A percentile compares a stretch with the other conserved stretches of the same genome.
These are phyloP conservation scores for Drosophila tsacasi DNA, from an alignment of 1,140 invertebrate genomes.

Conservation along the genomic window DNA sequence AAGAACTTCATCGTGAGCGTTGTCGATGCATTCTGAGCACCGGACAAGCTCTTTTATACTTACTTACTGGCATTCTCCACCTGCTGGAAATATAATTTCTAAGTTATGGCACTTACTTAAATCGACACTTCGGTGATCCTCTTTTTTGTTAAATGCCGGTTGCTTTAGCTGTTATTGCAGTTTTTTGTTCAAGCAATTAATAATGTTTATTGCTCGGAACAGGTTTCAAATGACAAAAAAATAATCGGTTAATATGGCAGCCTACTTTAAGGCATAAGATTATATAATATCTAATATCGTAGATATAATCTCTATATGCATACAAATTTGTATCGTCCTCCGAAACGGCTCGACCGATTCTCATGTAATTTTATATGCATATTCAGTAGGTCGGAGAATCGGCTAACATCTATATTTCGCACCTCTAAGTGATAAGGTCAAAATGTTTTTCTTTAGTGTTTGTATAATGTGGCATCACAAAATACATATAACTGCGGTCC, in stretches of 20 bases:
- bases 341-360: too few relatives aligned
- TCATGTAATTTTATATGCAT: too few relatives aligned
- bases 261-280: background rate
- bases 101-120: constrained; percentile 9
- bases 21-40: constrained; percentile 19
- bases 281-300: background rate
- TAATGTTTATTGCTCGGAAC: background rate
- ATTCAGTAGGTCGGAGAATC: too few relatives aligned
- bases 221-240: constrained; percentile 4
- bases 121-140: background rate
- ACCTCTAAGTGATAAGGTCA: too few relatives aligned
- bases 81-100: constrained; percentile 3
- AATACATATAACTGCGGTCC: too few relatives aligned
- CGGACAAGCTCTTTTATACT: constrained; percentile 21
- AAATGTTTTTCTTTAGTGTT: too few relatives aligned
- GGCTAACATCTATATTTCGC: too few relatives aligned
- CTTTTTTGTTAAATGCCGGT: constrained; percentile 2
- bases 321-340: too few relatives aligned
- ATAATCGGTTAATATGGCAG: background rate
- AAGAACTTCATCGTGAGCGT: constrained; percentile 33
- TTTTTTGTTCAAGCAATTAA: constrained; percentile 9
- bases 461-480: too few relatives aligned
- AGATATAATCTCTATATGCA: too few relatives aligned
- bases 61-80: background rate
- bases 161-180: constrained; percentile 3